Evolutionary conservation across 2,113 vertebrate species (phyloP), one percentile per base, ranked within the genome.

Genomic region (Percopsis transmontana): DNA sequence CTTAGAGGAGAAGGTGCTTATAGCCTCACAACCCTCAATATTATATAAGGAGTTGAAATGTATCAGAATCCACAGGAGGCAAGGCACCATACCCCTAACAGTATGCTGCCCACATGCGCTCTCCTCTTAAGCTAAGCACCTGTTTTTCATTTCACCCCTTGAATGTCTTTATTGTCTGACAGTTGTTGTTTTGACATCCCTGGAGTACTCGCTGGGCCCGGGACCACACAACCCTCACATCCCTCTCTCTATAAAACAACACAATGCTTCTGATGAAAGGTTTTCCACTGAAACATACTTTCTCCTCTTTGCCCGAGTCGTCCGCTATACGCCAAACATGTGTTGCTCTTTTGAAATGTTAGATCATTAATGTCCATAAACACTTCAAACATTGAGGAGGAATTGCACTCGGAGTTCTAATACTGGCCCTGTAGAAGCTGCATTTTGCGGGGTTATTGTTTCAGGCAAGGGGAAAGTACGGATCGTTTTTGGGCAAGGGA

Each of bases 321-420:
- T 67, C 61, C 1, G 14, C 69, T 52, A 59, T 47, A 59, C 76
- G 85, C 86, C 87, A 87, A 85, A 88, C 81, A 89, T 86, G 77
- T 87, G 87, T 80, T 83, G 82, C 78, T 82, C 79, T 82, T 85
- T 84, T 83, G 70, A 84, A 88, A 82, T 48, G 73, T 78, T 85
- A 85, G 80, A 84, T 80, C 73, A 74, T 81, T 86, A 82, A 76
- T 82, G 77, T 75, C 84, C 73, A 81, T 86, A 84, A 90, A 87
- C 82, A 87, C 70, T 84, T 83, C 69, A 75, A 82, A 80, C 44
- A 40, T 66, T 8, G 60, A 74, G 39, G 76, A 86, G 48, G 41
- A 27, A 82, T 77, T 57, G 65, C 66, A 27, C 23, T 48, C 23
- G 18, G 3, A 11, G 42, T 39, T 76, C 48, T 62, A 56, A 73